Evolutionary conservation across 2,797 vertebrate genomes (phyloP), one percentile per base, ranked within the genome.

Genomic region (Pelochelys cantorii): DNA sequence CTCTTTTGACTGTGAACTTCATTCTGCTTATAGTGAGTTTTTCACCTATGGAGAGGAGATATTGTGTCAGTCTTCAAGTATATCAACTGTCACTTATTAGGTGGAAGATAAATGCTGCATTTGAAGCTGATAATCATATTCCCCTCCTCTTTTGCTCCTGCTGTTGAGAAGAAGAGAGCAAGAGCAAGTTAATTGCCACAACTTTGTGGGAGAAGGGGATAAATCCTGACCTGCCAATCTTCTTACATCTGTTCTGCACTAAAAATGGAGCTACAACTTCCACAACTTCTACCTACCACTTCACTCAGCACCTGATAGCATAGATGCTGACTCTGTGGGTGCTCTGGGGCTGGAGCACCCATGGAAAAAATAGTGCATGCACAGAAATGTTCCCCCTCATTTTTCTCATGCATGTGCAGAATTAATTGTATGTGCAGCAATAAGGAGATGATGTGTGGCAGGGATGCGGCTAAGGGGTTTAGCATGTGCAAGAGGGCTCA

Each of bases 111-210:
- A 92, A 95, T 87, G 77, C 48, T 94, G 11, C 52, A 75, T 52
- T 93, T 92, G 84, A 89, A 27, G 75, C 11, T 55, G 25, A 29
- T 60, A 82, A 27, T 93, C 83, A 89, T 62, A 82, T 13, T 62
- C 95, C 93, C 74, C 48, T 87, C 31, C 75, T 95, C 37, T 48
- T 86, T 90, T 93, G 23, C 82, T 93, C 12, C 57, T 68, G 56
- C 34, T 94, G 75, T 55, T 52, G 4, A 68, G 31, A 68, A 27
- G 65, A 68, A 68, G n/a, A 68, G 65, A 31, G 62, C 4, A 31
- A 34, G n/a, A 6, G 17, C n/a, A 34, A n/a, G 65, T 34, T 48
- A 48, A 48, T 48, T n/a, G 14, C 31, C 7, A n/a, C 65, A 34
- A 68, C 65, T 68, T 68, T 27, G 23, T 17, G n/a, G 65, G 8